phyloP scores from a whole-genome alignment of 2,113 vertebrate genomes.

The Gambusia affinis region DNA sequence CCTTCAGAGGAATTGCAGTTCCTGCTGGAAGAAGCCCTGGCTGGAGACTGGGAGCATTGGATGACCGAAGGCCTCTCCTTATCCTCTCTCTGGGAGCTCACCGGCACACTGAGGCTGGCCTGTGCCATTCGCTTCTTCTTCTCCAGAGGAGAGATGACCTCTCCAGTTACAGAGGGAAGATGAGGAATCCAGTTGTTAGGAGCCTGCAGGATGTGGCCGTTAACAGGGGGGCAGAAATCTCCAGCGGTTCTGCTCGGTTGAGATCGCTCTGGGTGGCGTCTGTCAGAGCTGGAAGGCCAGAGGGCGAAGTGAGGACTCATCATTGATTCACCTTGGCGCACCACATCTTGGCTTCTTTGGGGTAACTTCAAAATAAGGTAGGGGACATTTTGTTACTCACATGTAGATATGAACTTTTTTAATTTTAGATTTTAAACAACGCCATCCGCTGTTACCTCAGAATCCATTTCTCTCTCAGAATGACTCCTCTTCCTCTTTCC shows the following conservation, averaged over 20 bases:
- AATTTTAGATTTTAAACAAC: not conserved
- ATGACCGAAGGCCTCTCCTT: conserved; percentile 80
- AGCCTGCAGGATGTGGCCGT: conserved; percentile 72
- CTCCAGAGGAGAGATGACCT: conserved; percentile 92
- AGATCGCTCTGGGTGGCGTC: conserved; percentile 40
- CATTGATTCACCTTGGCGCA: conserved; percentile 51
- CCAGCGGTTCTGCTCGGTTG: conserved; percentile 25
- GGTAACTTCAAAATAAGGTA: conserved; percentile 32
- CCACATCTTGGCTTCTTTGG: conserved; percentile 54
- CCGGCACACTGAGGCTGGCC: conserved; percentile 78
- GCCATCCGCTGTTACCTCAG: conserved; percentile 64
- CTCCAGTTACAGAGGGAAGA: conserved; percentile 76
- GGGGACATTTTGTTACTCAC: not conserved
- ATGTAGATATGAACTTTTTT: not conserved
- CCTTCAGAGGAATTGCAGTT: conserved; percentile 74
- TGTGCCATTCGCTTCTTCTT: conserved; percentile 94
- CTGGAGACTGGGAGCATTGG: conserved; percentile 72
- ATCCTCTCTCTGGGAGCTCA: conserved; percentile 56
- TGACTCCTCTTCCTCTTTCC: conserved; percentile 78
- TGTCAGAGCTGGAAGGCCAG: conserved; percentile 62
- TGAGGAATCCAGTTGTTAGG: conserved; percentile 58
- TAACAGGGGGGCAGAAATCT: conserved; percentile 53
- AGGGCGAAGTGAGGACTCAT: conserved; percentile 47
- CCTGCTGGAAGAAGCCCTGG: conserved; percentile 42
- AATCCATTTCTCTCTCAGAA: conserved; percentile 73